phyloP scores from a whole-genome alignment of 2,888 invertebrate species.

The Antheraea assamensis region DNA sequence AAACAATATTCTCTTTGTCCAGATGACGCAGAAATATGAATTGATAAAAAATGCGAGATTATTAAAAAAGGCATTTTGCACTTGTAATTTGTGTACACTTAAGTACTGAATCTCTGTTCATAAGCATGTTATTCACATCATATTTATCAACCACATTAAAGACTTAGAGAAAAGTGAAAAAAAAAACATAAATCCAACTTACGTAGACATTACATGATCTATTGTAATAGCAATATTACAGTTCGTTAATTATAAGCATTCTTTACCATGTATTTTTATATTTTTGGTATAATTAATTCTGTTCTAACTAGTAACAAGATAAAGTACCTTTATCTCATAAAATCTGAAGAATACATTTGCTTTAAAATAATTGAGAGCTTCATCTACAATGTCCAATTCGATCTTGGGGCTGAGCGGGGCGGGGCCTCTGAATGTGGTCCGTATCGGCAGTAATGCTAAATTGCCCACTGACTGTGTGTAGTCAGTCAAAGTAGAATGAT shows the following conservation, averaged over 20 bases:
- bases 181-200: neutral
- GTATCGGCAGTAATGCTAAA: slow-evolving; percentile 94
- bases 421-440: slow-evolving; percentile 96
- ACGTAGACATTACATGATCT: neutral
- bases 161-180: neutral
- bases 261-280: neutral
- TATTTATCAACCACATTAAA: too few relatives aligned
- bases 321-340: slow-evolving; percentile 96
- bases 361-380: slow-evolving; percentile 98
- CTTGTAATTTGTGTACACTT: too few relatives aligned
- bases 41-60: neutral
- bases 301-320: neutral
- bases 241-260: neutral
- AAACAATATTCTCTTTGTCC: neutral
- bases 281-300: neutral
- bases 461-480: slow-evolving; percentile 91
- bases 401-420: slow-evolving; percentile 87
- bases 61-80: neutral
- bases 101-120: too few relatives aligned
- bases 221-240: neutral
- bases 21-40: neutral
- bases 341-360: slow-evolving; percentile 99
- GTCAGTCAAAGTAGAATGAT: slow-evolving; percentile 94
- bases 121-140: too few relatives aligned
- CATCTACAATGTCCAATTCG: slow-evolving; percentile 96